Evolutionary conservation across 2,113 vertebrate species (phyloP), one percentile per base, ranked within the genome.

Genomic region (Megalops atlanticus): DNA sequence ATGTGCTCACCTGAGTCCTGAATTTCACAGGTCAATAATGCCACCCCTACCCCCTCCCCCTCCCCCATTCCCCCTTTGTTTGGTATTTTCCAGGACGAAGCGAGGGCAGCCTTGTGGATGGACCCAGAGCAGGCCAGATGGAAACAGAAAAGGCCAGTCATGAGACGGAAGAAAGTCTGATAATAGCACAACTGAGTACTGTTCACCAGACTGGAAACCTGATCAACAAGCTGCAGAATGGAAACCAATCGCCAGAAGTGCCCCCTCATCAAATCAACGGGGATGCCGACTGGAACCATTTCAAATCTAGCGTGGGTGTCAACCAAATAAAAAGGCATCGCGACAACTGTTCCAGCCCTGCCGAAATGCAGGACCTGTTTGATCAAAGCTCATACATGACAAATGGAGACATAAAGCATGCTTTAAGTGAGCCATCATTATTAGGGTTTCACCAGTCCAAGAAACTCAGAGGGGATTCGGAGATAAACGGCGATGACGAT

Each of bases 121-220:
- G 97, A 96, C 95, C 91, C 92, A 93, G 91, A 97, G 92, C 94
- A 95, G 96, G 94, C 96, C 97, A 97, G 96, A 99, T 99, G 98
- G 98, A 99, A 97, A 96, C 95, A 94, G 95, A 97, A 88, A 93
- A 96, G 94, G 92, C 93, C 92, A 95, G 92, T 89, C 95, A 99
- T 97, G 96, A 93, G 92, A 95, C 95, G 87, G 95, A 97, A 95
- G 96, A 95, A 95, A 96, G 93, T 95, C 91, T 95, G 90, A 96
- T 96, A 93, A 91, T 92, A 89, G 89, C 92, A 82, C 94, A 95
- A 78, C 90, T 95, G 84, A 93, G 92, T 90, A 92, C 91, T 76
- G 4, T 92, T 81, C 92, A 90, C 87, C 95, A 94, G 87, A 83
- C 88, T 41, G 94, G 95, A 74, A 86, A 89, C 88, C 87, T 91